Conservation (phyloP, 2,797 vertebrate species). For the Borostomias antarcticus region DNA sequence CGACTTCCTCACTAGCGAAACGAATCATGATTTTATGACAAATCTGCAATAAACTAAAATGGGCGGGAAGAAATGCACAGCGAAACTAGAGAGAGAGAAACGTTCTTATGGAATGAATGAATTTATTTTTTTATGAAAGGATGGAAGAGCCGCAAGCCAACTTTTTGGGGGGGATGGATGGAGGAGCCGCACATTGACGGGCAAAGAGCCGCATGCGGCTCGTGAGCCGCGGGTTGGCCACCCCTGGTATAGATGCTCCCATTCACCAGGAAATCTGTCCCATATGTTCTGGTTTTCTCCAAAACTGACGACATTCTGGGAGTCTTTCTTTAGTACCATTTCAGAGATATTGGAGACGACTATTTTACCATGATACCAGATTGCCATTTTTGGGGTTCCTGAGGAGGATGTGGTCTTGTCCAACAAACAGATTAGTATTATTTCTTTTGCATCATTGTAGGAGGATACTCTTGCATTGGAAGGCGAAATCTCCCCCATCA, state of each 20-base stretch:
- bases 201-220: no score
- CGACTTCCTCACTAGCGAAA: no score
- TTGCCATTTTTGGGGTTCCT: not conserved
- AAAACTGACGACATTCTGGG: not conserved
- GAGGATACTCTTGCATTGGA: not conserved
- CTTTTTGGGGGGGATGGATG: no score
- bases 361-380: not conserved
- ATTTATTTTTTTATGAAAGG: no score
- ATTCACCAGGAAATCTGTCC: not conserved
- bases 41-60: no score
- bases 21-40: no score
- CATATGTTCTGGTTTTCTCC: conserved; percentile 5
- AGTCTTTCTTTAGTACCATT: not conserved
- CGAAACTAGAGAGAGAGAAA: no score
- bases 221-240: no score
- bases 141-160: no score
- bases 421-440: not conserved
- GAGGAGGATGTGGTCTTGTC: not conserved
- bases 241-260: not conserved
- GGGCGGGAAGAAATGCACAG: no score
- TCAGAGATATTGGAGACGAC: not conserved
- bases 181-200: no score
- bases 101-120: no score
- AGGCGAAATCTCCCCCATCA: not conserved
- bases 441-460: not conserved